Evolutionary conservation across 2,888 invertebrate species (phyloP).

Genomic region (Germaria angustata): DNA sequence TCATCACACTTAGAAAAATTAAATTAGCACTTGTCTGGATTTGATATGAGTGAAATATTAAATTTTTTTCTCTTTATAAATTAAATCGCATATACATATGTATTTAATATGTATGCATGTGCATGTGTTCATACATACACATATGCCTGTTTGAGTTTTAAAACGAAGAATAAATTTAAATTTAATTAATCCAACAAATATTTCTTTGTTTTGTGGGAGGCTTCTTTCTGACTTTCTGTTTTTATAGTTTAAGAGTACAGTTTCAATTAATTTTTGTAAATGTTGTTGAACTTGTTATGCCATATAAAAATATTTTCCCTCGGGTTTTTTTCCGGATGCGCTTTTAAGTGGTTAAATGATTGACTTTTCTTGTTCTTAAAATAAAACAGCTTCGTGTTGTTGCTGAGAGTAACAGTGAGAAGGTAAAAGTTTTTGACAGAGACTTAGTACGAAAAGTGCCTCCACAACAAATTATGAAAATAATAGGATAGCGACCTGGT

Average conservation of each 20-base stretch:
- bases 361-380: too few relatives aligned
- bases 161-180: conserved; percentile 6
- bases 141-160: background rate
- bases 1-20: conserved; percentile 31
- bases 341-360: background rate
- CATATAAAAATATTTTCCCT: background rate
- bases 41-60: conserved; percentile 8
- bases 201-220: conserved; percentile 29
- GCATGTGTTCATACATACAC: background rate
- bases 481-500: too few relatives aligned
- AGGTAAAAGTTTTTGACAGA: too few relatives aligned
- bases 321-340: background rate
- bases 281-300: conserved; percentile 18
- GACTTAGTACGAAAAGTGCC: too few relatives aligned
- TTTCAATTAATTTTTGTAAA: background rate
- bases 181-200: background rate
- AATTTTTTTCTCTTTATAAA: background rate
- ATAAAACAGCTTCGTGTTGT: too few relatives aligned
- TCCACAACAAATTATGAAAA: too few relatives aligned
- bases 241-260: background rate
- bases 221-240: background rate
- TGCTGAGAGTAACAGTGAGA: too few relatives aligned
- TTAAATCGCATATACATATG: background rate
- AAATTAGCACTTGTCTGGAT: conserved; percentile 46
- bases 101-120: background rate